A percentile compares a stretch with the other conserved stretches of the same genome.
Conservation (phyloP, 1,140 invertebrate genomes). For the Acyrthosiphon pisum region DNA sequence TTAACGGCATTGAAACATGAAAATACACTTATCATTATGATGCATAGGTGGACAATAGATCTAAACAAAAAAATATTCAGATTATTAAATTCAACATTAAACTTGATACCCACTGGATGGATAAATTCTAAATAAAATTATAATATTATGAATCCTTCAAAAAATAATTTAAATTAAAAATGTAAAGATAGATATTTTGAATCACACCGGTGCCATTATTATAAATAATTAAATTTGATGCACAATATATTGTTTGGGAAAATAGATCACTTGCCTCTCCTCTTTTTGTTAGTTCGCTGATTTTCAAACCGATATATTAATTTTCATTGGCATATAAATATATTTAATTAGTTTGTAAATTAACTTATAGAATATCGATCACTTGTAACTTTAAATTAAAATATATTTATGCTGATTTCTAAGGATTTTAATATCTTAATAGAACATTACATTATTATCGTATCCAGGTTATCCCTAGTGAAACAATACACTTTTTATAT, state of each 20-base stretch:
- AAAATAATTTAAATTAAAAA: not conserved
- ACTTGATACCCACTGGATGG: too few species aligned
- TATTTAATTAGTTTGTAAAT: not conserved
- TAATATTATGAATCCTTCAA: not conserved
- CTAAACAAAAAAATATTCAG: not conserved
- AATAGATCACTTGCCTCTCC: not conserved
- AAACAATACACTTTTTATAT: not conserved
- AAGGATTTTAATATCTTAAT: not conserved
- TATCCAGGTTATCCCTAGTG: not conserved
- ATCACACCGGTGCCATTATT: not conserved
- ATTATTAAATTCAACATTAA: not conserved
- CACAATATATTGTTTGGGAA: not conserved
- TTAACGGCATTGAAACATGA: not conserved
- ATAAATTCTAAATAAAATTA: not conserved
- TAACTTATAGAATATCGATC: not conserved
- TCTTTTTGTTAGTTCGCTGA: not conserved
- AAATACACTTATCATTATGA: not conserved
- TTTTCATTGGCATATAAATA: not conserved
- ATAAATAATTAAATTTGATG: not conserved
- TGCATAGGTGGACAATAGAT: not conserved
- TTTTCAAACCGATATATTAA: not conserved
- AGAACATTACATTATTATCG: not conserved
- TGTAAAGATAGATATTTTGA: not conserved
- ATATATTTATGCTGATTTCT: not conserved
- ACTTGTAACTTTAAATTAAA: not conserved